Conservation (phyloP, 1,140 invertebrate genomes). For the Leptopilina boulardi region DNA sequence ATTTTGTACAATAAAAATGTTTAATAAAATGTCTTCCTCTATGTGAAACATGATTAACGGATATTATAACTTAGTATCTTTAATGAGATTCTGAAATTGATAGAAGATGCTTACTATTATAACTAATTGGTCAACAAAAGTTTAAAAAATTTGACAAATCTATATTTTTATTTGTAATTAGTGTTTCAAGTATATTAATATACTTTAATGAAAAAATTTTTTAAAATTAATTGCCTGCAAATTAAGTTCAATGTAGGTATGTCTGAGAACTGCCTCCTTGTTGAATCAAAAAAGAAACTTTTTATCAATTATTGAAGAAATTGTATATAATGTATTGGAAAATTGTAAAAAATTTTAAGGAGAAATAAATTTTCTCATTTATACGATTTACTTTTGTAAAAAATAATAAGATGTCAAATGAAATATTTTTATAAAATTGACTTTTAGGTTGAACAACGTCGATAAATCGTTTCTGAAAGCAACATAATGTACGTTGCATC, state of each 20-base stretch:
- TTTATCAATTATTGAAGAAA: slow-evolving; percentile 42
- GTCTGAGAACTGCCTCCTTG: not conserved
- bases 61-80: not conserved
- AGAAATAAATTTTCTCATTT: too few species aligned
- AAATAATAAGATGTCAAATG: too few species aligned
- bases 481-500: not conserved
- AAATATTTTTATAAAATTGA: slow-evolving; percentile 36
- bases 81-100: not conserved
- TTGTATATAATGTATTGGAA: slow-evolving; percentile 44
- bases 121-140: not conserved
- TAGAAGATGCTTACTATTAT: not conserved
- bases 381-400: too few species aligned
- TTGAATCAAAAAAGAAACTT: not conserved
- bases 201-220: slow-evolving; percentile 42
- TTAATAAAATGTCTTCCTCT: not conserved
- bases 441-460: not conserved
- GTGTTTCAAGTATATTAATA: slow-evolving; percentile 42
- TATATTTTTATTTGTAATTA: slow-evolving; percentile 46
- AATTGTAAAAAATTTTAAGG: slow-evolving; percentile 42
- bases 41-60: too few species aligned
- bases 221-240: slow-evolving; percentile 35
- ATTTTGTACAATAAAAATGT: too few species aligned
- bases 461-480: not conserved
- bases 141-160: slow-evolving; percentile 37
- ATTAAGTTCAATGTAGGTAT: slow-evolving; percentile 6